Evolutionary conservation across 1,140 invertebrate genomes (phyloP).

Genomic region (Lasioglossum baleicum): DNA sequence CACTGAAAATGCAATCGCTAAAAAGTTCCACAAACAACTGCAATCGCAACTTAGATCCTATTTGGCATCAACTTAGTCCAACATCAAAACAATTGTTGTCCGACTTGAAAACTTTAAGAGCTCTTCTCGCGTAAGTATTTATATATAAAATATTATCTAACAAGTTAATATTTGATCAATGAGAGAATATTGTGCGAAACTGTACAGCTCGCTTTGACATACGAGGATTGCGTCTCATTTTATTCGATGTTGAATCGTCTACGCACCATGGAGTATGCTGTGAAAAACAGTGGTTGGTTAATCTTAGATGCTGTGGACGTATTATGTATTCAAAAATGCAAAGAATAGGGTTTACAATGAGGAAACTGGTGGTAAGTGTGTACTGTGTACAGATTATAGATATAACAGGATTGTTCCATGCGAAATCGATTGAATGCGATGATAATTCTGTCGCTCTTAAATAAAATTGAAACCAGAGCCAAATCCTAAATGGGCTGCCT

Average conservation of each 20-base stretch:
- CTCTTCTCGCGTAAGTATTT: constrained; percentile 87
- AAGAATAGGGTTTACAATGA: constrained; percentile 85
- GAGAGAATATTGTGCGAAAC: constrained; percentile 28
- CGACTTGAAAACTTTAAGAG: constrained; percentile 94
- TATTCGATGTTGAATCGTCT: constrained; percentile 90
- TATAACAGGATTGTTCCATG: too few species aligned
- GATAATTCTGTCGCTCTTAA: not conserved
- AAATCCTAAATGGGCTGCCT: constrained; percentile 93
- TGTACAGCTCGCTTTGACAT: constrained; percentile 85
- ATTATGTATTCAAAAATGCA: constrained; percentile 89
- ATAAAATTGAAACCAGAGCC: constrained; percentile 89
- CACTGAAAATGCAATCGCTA: constrained; percentile 95
- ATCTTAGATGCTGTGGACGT: constrained; percentile 93
- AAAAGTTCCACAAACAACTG: constrained; percentile 95
- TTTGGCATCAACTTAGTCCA: constrained; percentile 95
- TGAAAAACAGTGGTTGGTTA: constrained; percentile 94
- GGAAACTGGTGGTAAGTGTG: constrained; percentile 83
- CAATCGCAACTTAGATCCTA: constrained; percentile 93
- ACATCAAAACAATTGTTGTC: constrained; percentile 93
- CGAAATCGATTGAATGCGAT: not conserved
- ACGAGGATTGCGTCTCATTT: constrained; percentile 94
- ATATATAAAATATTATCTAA: constrained; percentile 21
- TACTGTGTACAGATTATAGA: not conserved
- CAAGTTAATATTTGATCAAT: not conserved
- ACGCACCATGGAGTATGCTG: constrained; percentile 90